Base-by-base conservation (phyloP, 2,113 vertebrate species). In the Taurulus bubalis region DNA sequence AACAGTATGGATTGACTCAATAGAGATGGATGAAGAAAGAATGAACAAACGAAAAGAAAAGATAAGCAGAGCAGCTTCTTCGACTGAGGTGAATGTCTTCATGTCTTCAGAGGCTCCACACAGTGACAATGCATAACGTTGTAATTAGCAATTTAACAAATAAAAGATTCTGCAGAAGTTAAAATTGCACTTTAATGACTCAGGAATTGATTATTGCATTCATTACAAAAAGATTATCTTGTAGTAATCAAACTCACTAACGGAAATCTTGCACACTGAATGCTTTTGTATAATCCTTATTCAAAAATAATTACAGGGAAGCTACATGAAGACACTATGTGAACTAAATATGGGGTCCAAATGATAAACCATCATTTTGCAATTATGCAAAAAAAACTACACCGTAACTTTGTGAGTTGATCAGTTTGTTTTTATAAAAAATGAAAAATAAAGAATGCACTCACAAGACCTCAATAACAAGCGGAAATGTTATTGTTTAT, bases 81-180 rank as follows among this genome's bases (percentile, higher is more conserved):
- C 28, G 12, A 77, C 56, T 62, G 14, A 62, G 7, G 42, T 0
- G 28, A 79, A 14, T 2, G 9, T 20, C 56, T 59, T 30, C 6
- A 3, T 58, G 55, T 58, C 55, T 53, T 65, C 40, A 40, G 47
- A 34, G 38, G 34, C 42, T 60, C 14, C 49, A 70, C 34, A 59
- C 58, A 40, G 58, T 64, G 67, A 70, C 14, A 63, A 71, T 73
- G n/a, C 7, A n/a, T 74, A 24, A 2, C 0, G 1, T 32, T 36
- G 20, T 36, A 72, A 79, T 77, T 71, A 55, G 59, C 38, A 77
- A 64, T 80, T 40, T 20, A 77, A 66, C 42, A 53, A 75, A 78
- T 63, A 75, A 73, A 71, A n/a, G 64, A 63, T 65, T 38, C 30
- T 16, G 40, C 24, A 58, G 51, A 53, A 49, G 45, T 40, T 66